Evolutionary conservation across 2,888 invertebrate species (phyloP).

Genomic region (Hyposoter dolosus): DNA sequence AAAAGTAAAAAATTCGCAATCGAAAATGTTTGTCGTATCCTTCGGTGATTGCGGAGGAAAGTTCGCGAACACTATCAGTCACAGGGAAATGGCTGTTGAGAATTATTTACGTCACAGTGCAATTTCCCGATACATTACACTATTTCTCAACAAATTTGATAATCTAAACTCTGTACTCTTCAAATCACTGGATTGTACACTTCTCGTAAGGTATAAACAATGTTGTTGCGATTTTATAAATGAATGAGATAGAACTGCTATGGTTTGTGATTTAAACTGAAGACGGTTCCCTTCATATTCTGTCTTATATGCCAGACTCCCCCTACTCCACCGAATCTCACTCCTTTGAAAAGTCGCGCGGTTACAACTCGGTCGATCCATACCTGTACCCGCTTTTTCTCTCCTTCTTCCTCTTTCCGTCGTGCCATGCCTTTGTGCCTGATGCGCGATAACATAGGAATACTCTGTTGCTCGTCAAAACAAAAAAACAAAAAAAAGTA

Average conservation of each 20-base stretch:
- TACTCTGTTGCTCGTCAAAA: not conserved
- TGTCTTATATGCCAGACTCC: constrained; percentile 82
- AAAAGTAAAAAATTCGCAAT: not conserved
- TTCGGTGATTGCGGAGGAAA: constrained; percentile 3
- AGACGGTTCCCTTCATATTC: constrained; percentile 82
- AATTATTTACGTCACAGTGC: constrained; percentile 28
- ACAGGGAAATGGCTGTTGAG: not conserved
- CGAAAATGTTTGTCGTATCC: not conserved
- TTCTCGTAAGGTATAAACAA: constrained; percentile 15
- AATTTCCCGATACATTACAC: constrained; percentile 33
- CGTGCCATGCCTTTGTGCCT: not conserved
- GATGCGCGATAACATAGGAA: constrained; percentile 26
- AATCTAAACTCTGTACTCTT: not conserved
- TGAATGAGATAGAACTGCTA: constrained; percentile 72
- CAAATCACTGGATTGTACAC: constrained; percentile 28
- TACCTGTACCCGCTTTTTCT: constrained; percentile 64
- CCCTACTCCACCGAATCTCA: constrained; percentile 79
- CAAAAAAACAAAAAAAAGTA: constrained; percentile 6
- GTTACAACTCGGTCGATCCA: constrained; percentile 52
- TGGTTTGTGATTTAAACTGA: constrained; percentile 82
- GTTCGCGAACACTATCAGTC: constrained; percentile 8
- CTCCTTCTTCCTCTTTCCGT: constrained; percentile 51
- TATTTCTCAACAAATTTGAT: not conserved
- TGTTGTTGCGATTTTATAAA: constrained; percentile 33
- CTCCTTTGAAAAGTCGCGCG: constrained; percentile 74